Base-by-base conservation (phyloP, 1,140 invertebrate species). In the Drosophila novamexicana region DNA sequence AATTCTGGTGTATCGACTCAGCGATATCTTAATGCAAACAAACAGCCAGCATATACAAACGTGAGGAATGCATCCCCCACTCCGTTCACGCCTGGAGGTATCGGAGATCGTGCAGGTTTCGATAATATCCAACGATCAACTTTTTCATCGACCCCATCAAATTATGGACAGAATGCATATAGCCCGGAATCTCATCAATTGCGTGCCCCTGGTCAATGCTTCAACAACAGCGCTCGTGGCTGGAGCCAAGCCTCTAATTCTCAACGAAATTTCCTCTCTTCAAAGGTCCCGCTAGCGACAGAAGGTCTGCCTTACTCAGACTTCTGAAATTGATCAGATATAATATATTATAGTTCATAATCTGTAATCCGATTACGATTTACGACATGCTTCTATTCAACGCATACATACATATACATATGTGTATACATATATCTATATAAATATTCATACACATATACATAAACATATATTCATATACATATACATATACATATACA, bases 171-270 rank as follows among this genome's bases (percentile, higher is more conserved):
- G 12, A 40, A 56, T 18, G n/a, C 16, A 5, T n/a, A 56, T 9
- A 42, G 37, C 9, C 18, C 29, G 3, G 29, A 6, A 34, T 16
- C 7, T 12, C 29, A 29, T 34, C 16, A 16, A 49, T 1, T 18
- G 5, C 22, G 34, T 14, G 42, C 47, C 9, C 53, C 75, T 3
- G 71, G 91, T 32, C 93, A 94, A 40, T 97, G 96, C 76, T 97
- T 96, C 91, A 97, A 97, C 75, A 96, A 96, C 1, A 95, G 96
- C 32, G 95, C 96, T n/a, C 94, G 96, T 59, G 96, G 96, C 6
- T 97, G 96, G 96, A 65, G 59, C n/a, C 37, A 61, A 7, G 34
- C 34, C 2, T 37, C 45, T 7, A 52, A 14, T 22, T 4, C 22
- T 14, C 32, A 56, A 49, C 52, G 5, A 49, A 61, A 58, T 36